These are phyloP conservation scores for Arothron firmamentum DNA, from an alignment of 2,113 vertebrate genomes.

Conservation along the genomic window DNA sequence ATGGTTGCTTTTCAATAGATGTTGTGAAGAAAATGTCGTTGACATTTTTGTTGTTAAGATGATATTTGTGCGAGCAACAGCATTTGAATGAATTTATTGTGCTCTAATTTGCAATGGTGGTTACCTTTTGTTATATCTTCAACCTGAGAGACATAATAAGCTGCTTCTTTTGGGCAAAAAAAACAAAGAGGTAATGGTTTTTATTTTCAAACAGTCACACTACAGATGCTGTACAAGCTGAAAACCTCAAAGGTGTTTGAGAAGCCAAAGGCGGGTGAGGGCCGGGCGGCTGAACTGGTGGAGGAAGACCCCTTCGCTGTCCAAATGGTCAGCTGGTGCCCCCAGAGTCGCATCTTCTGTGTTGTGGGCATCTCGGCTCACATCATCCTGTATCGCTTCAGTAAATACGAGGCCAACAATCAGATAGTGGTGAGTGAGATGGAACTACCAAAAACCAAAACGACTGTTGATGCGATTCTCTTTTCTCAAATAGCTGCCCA, in stretches of 20 bases:
- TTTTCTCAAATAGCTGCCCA: neutral
- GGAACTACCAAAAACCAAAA: neutral
- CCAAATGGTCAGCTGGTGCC: conserved; percentile 97
- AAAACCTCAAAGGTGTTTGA: conserved; percentile 98
- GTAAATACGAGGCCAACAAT: conserved; percentile 89
- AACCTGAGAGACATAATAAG: neutral
- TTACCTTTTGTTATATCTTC: neutral
- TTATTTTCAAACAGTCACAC: conserved; percentile 77
- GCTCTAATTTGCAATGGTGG: too few relatives aligned
- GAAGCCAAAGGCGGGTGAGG: conserved; percentile 86
- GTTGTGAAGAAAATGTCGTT: neutral
- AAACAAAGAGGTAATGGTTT: neutral
- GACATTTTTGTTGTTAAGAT: neutral
- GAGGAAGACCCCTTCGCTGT: conserved; percentile 95
- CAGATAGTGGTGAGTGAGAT: conserved; percentile 88
- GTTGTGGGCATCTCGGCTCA: conserved; percentile 93
- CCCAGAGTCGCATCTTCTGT: conserved; percentile 93
- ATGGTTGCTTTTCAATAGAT: neutral
- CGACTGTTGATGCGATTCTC: too few relatives aligned
- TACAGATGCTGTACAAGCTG: conserved; percentile 97
- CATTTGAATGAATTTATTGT: neutral
- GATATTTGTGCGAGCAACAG: neutral
- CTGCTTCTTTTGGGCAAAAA: neutral
- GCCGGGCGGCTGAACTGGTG: conserved; percentile 82
- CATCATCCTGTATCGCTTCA: conserved; percentile 93